Percentiles rank a stretch among this genome's conserved stretches.
Evolutionary conservation across 2,888 invertebrate species (phyloP).

Genomic region (Heliconius charithonia): DNA sequence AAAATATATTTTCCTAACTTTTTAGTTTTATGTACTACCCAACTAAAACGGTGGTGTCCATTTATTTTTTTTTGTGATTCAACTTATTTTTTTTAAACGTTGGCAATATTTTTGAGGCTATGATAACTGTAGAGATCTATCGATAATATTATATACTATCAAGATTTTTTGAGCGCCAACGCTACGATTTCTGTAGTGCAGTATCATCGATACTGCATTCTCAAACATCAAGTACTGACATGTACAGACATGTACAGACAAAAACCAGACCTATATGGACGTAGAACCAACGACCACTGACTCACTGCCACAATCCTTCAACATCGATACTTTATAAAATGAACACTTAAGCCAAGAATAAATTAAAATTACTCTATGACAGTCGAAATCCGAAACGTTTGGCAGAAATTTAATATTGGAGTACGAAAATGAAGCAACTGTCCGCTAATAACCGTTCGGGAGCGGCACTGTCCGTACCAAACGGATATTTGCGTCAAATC

Average conservation of each 20-base stretch:
- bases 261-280: background rate
- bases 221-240: too few species aligned
- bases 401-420: slow-evolving; percentile 44
- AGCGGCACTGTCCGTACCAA: slow-evolving; percentile 14
- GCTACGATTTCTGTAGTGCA: too few species aligned
- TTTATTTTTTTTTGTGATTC: too few species aligned
- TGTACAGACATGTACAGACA: too few species aligned
- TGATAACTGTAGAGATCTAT: too few species aligned
- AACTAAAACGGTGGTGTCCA: too few species aligned
- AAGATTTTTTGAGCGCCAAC: too few species aligned
- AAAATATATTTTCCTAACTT: too few species aligned
- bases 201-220: background rate
- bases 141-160: too few species aligned
- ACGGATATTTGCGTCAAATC: slow-evolving; percentile 1
- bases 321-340: background rate
- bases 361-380: slow-evolving; percentile 43
- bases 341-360: background rate
- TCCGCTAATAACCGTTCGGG: slow-evolving; percentile 36
- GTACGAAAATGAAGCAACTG: slow-evolving; percentile 37
- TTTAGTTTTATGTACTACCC: too few species aligned
- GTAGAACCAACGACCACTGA: background rate
- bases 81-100: too few species aligned
- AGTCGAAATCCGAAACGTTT: slow-evolving; percentile 40
- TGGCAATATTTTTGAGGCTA: too few species aligned
- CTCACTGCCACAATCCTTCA: background rate